phyloP scores from a whole-genome alignment of 2,113 vertebrate genomes.

The Corvus moneduloides region DNA sequence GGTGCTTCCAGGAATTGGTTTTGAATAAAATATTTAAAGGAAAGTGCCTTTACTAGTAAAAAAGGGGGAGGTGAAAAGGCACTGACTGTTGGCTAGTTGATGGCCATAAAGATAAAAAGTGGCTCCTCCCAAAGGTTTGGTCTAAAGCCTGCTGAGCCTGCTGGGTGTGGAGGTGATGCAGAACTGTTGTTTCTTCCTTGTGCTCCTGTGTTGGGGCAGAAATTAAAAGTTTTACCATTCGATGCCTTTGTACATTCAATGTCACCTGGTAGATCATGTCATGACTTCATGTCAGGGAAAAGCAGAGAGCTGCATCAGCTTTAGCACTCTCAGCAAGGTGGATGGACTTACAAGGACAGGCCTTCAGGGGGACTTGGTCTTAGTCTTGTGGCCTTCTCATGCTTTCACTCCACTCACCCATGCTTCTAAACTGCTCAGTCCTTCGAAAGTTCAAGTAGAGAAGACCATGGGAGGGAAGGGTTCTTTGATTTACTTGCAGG shows the following conservation, averaged over 20 bases:
- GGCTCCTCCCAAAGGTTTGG: not conserved
- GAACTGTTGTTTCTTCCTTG: not conserved
- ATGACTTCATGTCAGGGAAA: not conserved
- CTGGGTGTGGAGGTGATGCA: not conserved
- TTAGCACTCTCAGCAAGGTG: not conserved
- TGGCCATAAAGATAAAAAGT: not conserved
- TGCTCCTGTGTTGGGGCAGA: not conserved
- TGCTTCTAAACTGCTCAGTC: not conserved
- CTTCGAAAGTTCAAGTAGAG: not conserved
- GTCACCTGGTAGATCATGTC: not conserved
- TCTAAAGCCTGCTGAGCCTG: not conserved
- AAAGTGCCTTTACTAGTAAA: not conserved
- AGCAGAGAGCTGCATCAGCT: not conserved
- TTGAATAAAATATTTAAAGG: not conserved
- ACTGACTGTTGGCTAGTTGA: not conserved
- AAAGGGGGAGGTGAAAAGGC: not conserved
- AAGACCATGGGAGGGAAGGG: not conserved
- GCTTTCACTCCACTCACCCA: not conserved
- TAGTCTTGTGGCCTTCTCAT: not conserved
- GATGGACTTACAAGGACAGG: not conserved
- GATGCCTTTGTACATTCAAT: not conserved
- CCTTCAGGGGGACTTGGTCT: not conserved
- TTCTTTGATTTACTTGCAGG: not conserved
- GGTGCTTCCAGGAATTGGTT: not conserved
- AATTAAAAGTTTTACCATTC: not conserved